These are phyloP conservation scores for Halocaridina rubra DNA, from an alignment of 2,888 invertebrate species.

Conservation along the genomic window DNA sequence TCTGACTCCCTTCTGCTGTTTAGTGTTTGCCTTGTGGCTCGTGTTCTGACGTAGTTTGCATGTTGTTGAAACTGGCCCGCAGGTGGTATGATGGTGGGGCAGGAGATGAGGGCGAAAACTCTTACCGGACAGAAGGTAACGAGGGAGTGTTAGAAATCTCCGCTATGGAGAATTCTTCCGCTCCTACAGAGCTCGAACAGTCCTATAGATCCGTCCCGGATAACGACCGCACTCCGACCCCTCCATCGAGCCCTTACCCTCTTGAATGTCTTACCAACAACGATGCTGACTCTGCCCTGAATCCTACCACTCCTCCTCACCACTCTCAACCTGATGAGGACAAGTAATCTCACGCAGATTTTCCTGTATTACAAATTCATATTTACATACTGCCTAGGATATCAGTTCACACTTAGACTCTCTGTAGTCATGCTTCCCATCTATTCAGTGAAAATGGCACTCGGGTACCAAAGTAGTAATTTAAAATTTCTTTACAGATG, in stretches of 20 bases:
- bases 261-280: slow-evolving; percentile 13
- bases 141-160: slow-evolving; percentile 37
- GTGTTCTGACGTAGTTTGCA: slow-evolving; percentile 6
- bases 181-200: slow-evolving; percentile 24
- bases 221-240: slow-evolving; percentile 27
- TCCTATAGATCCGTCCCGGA: slow-evolving; percentile 40
- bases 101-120: slow-evolving; percentile 31
- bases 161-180: slow-evolving; percentile 26
- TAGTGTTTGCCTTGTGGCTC: too few species aligned
- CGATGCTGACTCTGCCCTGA: slow-evolving; percentile 22
- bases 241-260: slow-evolving; percentile 24
- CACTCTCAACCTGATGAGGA: slow-evolving; percentile 28
- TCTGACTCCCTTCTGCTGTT: too few species aligned
- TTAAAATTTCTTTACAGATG: too few species aligned
- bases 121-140: slow-evolving; percentile 24
- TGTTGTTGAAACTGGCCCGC: slow-evolving; percentile 23
- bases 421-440: too few species aligned
- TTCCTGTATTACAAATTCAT: background rate
- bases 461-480: too few species aligned
- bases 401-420: background rate
- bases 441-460: too few species aligned
- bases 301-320: slow-evolving; percentile 21
- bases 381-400: background rate
- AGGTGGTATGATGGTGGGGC: slow-evolving; percentile 52
- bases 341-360: slow-evolving; percentile 27